Evolutionary conservation across 2,797 vertebrate species (phyloP).

Genomic region (Pipistrellus kuhlii): DNA sequence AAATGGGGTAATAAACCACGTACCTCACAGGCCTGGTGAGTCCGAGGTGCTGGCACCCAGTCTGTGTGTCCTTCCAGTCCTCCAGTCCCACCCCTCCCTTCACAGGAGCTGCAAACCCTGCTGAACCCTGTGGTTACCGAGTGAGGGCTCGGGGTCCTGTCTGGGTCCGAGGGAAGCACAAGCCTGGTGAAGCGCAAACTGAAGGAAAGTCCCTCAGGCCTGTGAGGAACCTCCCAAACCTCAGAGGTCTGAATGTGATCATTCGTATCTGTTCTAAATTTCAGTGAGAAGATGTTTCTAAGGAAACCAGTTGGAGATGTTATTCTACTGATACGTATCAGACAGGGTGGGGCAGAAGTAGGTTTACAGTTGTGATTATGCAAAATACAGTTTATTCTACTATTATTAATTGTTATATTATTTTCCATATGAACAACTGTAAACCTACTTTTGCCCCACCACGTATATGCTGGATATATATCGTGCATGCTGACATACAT

Average conservation of each 20-base stretch:
- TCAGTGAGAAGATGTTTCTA: not conserved
- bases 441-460: not conserved
- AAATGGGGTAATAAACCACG: not conserved
- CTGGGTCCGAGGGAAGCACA: not conserved
- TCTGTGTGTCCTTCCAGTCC: not conserved
- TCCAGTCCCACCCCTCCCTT: not conserved
- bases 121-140: fast-evolving
- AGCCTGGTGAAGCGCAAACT: not conserved
- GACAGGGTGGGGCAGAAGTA: not conserved
- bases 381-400: not conserved
- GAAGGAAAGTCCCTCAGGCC: not conserved
- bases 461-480: not conserved
- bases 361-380: not conserved
- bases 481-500: not conserved
- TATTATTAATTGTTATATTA: not conserved
- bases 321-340: not conserved
- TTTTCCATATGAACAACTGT: not conserved
- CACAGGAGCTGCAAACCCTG: too few relatives aligned
- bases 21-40: not conserved
- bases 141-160: not conserved
- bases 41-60: not conserved
- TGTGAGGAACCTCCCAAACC: not conserved
- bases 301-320: not conserved
- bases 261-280: not conserved
- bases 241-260: not conserved